Conservation (phyloP, 2,797 vertebrate genomes). For the Ptychadena robeensis region DNA sequence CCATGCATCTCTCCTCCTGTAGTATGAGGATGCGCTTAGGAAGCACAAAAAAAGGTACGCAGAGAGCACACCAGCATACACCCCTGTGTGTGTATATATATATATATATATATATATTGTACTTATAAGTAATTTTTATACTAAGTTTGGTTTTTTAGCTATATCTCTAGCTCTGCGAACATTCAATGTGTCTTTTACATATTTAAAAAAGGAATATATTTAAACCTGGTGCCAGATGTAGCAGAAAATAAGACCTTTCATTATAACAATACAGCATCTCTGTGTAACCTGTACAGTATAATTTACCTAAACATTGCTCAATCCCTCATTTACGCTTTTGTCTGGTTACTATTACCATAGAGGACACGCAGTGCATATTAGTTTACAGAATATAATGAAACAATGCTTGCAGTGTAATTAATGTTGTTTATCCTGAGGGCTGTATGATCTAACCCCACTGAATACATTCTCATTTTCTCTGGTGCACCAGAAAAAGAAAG, state of each 20-base stretch:
- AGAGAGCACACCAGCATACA: too few species aligned
- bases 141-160: too few species aligned
- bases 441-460: constrained; percentile 1
- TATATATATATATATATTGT: too few species aligned
- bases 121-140: too few species aligned
- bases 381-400: constrained; percentile 11
- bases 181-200: not conserved
- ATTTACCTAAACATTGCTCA: not conserved
- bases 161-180: not conserved
- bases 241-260: not conserved
- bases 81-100: too few species aligned
- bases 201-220: not conserved
- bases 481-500: constrained; percentile 1
- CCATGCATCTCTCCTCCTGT: too few species aligned
- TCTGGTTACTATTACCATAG: not conserved
- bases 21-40: too few species aligned
- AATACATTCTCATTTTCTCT: constrained; percentile 19
- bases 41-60: too few species aligned
- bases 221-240: not conserved
- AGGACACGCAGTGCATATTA: not conserved
- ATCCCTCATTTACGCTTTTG: not conserved
- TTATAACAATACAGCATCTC: not conserved
- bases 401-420: constrained; percentile 17
- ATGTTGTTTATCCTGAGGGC: not conserved
- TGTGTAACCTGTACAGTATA: not conserved